phyloP scores from a whole-genome alignment of 2,888 invertebrate genomes.

The Leptura quadrifasciata region DNA sequence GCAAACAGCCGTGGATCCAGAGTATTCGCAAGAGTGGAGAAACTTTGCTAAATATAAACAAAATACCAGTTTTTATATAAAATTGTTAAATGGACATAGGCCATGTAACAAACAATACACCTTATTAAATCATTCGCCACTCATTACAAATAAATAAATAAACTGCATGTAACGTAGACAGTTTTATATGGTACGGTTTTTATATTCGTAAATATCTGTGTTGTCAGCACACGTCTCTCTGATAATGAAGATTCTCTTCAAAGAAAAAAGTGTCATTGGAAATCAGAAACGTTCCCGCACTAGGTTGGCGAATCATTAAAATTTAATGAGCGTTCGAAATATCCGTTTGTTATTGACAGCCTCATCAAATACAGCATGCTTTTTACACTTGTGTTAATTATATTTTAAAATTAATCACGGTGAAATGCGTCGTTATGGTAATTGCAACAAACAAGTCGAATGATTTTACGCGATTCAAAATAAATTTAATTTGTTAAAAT shows the following conservation, averaged over 20 bases:
- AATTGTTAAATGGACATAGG: too few relatives aligned
- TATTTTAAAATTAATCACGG: neutral
- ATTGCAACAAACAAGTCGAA: neutral
- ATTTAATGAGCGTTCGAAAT: neutral
- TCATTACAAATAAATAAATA: too few relatives aligned
- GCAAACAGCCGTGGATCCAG: too few relatives aligned
- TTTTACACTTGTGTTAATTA: neutral
- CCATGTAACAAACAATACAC: too few relatives aligned
- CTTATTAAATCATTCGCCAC: too few relatives aligned
- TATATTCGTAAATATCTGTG: too few relatives aligned
- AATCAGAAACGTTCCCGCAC: neutral
- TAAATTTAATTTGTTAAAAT: neutral
- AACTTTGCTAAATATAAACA: too few relatives aligned
- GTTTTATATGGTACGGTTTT: too few relatives aligned
- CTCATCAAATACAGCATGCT: neutral
- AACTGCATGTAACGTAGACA: too few relatives aligned
- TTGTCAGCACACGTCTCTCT: neutral
- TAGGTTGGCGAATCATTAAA: neutral
- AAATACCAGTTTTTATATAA: too few relatives aligned
- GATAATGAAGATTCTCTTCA: neutral
- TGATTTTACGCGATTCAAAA: neutral
- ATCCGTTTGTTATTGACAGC: neutral
- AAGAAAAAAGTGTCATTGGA: neutral
- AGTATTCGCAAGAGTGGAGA: too few relatives aligned
- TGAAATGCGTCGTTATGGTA: neutral